A percentile compares a stretch with the other conserved stretches of the same genome.
Conservation (phyloP, 2,797 vertebrate species). For the Pseudochirops corinnae region DNA sequence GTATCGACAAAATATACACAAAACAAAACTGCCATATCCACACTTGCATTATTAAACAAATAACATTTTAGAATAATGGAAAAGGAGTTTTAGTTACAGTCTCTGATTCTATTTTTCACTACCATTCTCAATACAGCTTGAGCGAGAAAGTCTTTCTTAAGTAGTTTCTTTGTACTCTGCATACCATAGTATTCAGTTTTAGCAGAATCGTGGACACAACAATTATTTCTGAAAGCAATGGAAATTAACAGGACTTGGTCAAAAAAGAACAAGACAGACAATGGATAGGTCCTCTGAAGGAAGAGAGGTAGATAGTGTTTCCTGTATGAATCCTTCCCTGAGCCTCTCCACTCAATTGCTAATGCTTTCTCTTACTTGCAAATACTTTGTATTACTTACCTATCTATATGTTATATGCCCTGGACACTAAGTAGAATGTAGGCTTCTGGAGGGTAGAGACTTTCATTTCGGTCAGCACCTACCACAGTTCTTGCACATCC, state of each 20-base stretch:
- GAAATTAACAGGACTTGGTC: background rate
- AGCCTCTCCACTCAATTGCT: background rate
- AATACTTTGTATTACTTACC: background rate
- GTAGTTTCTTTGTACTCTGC: background rate
- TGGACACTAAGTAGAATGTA: background rate
- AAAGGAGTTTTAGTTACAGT: background rate
- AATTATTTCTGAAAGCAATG: background rate
- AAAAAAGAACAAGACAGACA: background rate
- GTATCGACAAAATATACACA: background rate
- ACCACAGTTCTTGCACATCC: background rate
- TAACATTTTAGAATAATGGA: background rate
- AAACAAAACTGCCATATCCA: background rate
- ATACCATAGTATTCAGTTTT: background rate
- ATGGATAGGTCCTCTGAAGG: too few species aligned
- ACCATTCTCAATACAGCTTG: background rate
- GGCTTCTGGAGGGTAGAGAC: background rate
- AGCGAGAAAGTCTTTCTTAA: background rate
- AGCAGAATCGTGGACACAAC: background rate
- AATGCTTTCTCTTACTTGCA: background rate
- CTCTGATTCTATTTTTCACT: background rate
- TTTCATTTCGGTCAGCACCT: background rate
- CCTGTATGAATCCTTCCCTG: background rate
- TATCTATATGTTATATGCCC: background rate
- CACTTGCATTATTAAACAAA: background rate
- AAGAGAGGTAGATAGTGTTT: background rate